These are phyloP conservation scores for Macrosoma leucophasiata DNA, from an alignment of 2,888 invertebrate genomes.

Conservation along the genomic window DNA sequence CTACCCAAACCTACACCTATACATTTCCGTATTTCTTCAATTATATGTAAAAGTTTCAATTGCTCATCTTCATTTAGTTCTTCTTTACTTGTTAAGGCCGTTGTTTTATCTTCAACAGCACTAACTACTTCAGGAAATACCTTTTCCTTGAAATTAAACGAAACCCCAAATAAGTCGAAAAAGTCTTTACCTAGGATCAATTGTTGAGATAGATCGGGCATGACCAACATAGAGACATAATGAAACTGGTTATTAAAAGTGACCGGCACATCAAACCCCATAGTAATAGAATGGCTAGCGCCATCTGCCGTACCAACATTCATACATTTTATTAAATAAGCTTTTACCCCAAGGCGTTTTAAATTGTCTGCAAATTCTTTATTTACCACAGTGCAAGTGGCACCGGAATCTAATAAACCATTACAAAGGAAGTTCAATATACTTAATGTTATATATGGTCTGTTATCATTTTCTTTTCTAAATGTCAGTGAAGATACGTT, in stretches of 20 bases:
- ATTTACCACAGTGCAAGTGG: conserved; percentile 10
- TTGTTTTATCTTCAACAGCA: not conserved
- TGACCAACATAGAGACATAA: conserved; percentile 5
- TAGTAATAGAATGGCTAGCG: conserved; percentile 5
- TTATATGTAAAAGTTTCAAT: not conserved
- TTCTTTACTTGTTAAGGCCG: conserved; percentile 2
- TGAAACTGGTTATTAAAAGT: conserved; percentile 10
- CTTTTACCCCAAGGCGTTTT: conserved; percentile 5
- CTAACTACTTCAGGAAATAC: not conserved
- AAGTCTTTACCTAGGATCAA: conserved; percentile 15
- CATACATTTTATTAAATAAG: conserved; percentile 1
- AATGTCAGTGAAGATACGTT: conserved; percentile 4
- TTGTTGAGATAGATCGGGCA: conserved; percentile 7
- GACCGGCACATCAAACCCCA: conserved; percentile 5
- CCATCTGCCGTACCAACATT: conserved; percentile 13
- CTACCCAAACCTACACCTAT: conserved; percentile 15
- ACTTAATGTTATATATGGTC: conserved; percentile 7
- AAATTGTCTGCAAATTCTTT: conserved; percentile 6
- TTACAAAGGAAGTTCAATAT: conserved; percentile 8
- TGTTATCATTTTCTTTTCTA: conserved; percentile 12
- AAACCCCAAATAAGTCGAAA: conserved; percentile 12
- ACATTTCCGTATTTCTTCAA: conserved; percentile 6
- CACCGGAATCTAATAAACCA: conserved; percentile 16
- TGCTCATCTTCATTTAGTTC: conserved; percentile 1
- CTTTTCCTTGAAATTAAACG: conserved; percentile 3